phyloP scores from a whole-genome alignment of 2,888 invertebrate genomes.

The Orthosia gothica region DNA sequence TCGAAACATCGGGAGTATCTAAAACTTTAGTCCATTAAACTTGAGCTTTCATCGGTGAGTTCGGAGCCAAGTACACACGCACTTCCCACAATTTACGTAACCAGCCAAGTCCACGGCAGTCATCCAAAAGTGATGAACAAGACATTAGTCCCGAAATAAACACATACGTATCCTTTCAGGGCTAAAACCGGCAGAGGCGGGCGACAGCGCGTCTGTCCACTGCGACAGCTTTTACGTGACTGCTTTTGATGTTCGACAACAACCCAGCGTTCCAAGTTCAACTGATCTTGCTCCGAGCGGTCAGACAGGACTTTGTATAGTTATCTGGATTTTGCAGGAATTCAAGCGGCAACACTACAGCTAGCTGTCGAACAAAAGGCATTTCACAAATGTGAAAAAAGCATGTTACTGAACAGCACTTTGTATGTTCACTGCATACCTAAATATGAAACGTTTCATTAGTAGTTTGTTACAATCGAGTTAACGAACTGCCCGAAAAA shows the following conservation, averaged over 20 bases:
- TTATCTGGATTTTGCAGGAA: constrained; percentile 62
- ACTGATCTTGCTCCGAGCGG: constrained; percentile 61
- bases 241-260: constrained; percentile 74
- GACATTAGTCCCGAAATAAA: constrained; percentile 84
- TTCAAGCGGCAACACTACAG: constrained; percentile 44
- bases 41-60: constrained; percentile 54
- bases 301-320: constrained; percentile 60
- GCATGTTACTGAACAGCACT: constrained; percentile 34
- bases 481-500: constrained; percentile 36
- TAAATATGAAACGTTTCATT: constrained; percentile 41
- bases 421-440: constrained; percentile 38
- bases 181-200: constrained; percentile 72
- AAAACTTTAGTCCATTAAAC: constrained; percentile 59
- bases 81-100: constrained; percentile 81
- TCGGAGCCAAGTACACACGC: constrained; percentile 50
- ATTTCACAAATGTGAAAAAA: constrained; percentile 47
- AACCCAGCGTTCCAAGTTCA: constrained; percentile 64
- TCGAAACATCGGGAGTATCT: constrained; percentile 47
- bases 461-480: constrained; percentile 47
- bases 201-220: constrained; percentile 77
- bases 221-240: constrained; percentile 78
- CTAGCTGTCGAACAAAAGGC: constrained; percentile 33
- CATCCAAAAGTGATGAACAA: constrained; percentile 82
- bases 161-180: constrained; percentile 79
- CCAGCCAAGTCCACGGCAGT: constrained; percentile 72